Base-by-base conservation (phyloP, 2,888 invertebrate species). In the Thalpophila matura region DNA sequence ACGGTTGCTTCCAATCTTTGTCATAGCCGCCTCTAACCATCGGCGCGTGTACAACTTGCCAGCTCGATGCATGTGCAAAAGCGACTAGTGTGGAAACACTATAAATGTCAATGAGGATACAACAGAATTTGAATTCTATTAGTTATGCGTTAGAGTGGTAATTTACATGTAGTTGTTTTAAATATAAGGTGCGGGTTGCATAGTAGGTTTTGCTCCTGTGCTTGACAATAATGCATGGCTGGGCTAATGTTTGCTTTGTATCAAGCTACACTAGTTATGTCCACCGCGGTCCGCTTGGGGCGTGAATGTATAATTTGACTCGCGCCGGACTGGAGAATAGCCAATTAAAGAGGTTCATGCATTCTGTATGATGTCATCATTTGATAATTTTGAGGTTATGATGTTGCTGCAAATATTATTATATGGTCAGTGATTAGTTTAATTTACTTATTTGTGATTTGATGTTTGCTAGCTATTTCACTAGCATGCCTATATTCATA, bases 191-290 rank as follows among this genome's bases (percentile, higher is more conserved):
- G 58, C 55, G 20, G 42, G 24, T 9, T 65, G 49, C 38, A 70
- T 27, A 42, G 56, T 50, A 47, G 18, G 60, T 37, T 69, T 74
- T 84, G 86, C 86, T 87, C 82, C 89, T 91, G 91, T 87, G 92
- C 93, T 93, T 94, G 94, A 94, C 95, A 94, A 94, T 94, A 95
- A 93, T 94, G 95, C 95, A 94, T 95, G 95, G 94, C 85, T 92
- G 93, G 71, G 79, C 94, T 94, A 94, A 94, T 94, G 91, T 95
- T 94, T 93, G 93, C 93, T 93, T 94, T 94, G 94, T 94, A 91
- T 89, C 91, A 87, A 87, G 88, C 89, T 87, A 87, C 88, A 91
- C 91, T 92, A 93, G 93, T 89, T 90, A 89, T 87, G 91, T 86
- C 89, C 90, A 87, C 92, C 92, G 87, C 88, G 89, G 86, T 77